phyloP scores from a whole-genome alignment of 2,888 invertebrate species.

The Drosophila neoperkinsi region DNA sequence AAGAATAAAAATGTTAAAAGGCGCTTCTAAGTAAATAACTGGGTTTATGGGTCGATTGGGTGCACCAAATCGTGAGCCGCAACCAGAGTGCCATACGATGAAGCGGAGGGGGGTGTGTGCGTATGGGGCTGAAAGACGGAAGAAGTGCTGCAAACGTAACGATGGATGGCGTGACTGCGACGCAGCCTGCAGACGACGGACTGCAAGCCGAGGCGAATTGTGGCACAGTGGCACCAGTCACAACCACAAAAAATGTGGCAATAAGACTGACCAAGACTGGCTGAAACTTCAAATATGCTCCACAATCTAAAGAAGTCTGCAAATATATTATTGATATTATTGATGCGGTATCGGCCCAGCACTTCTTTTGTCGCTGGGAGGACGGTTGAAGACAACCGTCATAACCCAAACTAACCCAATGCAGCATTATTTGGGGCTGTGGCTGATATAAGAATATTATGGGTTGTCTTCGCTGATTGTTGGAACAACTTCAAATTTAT shows the following conservation, averaged over 20 bases:
- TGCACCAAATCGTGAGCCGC: slow-evolving; percentile 82
- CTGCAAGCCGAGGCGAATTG: slow-evolving; percentile 1
- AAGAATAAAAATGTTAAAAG: slow-evolving; percentile 73
- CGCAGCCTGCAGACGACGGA: slow-evolving; percentile 6
- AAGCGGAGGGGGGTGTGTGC: not conserved
- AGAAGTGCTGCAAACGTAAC: slow-evolving; percentile 17
- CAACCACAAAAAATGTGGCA: not conserved
- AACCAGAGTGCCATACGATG: slow-evolving; percentile 52
- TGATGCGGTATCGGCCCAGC: not conserved
- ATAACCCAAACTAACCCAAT: not conserved
- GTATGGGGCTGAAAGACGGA: not conserved
- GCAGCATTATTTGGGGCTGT: not conserved
- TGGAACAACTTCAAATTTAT: not conserved
- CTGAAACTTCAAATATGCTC: not conserved
- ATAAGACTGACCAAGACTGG: not conserved
- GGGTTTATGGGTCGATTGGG: slow-evolving; percentile 85
- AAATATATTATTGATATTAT: not conserved
- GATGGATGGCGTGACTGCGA: slow-evolving; percentile 56
- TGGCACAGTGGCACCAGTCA: slow-evolving; percentile 18
- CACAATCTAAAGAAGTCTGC: not conserved
- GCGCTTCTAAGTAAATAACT: slow-evolving; percentile 83
- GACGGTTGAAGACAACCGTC: not conserved
- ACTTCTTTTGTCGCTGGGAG: not conserved
- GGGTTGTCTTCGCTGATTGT: not conserved
- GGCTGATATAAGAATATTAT: not conserved